These are phyloP conservation scores for Sprattus sprattus DNA, from an alignment of 2,113 vertebrate genomes.

Conservation along the genomic window DNA sequence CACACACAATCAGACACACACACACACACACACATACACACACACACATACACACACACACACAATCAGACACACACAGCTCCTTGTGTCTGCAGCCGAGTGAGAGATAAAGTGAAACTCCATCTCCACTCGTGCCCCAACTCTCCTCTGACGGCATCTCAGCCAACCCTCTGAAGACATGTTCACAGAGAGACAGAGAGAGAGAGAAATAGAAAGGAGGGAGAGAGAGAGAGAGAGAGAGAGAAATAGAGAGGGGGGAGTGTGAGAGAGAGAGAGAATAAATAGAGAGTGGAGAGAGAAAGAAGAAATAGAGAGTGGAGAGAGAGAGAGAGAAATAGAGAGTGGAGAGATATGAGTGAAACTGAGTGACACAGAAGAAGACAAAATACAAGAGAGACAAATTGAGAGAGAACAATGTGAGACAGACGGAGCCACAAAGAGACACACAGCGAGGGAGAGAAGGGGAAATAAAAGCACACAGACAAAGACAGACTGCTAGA, in stretches of 20 bases:
- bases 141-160: background rate
- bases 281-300: background rate
- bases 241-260: background rate
- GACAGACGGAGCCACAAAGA: background rate
- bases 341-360: background rate
- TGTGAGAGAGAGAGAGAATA: background rate
- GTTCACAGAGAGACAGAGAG: background rate
- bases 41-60: background rate
- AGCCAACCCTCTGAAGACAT: background rate
- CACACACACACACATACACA: background rate
- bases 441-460: background rate
- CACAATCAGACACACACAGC: too few relatives aligned
- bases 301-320: background rate
- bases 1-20: background rate
- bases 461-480: background rate
- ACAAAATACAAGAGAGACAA: background rate
- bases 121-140: constrained; percentile 2
- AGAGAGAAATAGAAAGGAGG: background rate
- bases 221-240: background rate
- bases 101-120: constrained; percentile 13
- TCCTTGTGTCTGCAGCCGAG: background rate
- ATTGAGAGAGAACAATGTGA: background rate
- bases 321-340: background rate
- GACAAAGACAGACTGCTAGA: background rate
- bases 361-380: background rate